Percentiles rank a stretch among this genome's conserved stretches.
phyloP scores from a whole-genome alignment of 2,113 vertebrate species.

The Colaptes auratus region DNA sequence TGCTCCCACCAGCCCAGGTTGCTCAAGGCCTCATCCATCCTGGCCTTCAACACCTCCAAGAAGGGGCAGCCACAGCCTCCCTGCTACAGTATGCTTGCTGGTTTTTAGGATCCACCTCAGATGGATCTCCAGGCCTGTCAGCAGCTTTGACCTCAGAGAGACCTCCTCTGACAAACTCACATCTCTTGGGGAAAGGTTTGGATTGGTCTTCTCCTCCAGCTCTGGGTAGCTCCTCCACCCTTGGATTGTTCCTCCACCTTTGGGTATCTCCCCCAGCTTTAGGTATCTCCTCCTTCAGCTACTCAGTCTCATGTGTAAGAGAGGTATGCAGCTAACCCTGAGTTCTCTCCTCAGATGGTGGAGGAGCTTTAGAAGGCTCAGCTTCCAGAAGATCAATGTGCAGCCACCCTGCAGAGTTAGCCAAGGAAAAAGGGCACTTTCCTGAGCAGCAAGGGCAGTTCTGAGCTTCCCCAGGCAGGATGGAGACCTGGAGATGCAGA shows the following conservation, averaged over 20 bases:
- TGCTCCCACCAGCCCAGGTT: no score
- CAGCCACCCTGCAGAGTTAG: not conserved
- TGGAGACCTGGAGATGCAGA: rapidly evolving
- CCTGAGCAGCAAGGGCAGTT: not conserved
- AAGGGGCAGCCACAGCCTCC: no score
- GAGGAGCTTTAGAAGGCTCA: not conserved
- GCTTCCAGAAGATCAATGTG: not conserved
- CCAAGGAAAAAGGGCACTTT: slow-evolving; percentile 24
- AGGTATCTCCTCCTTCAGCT: not conserved
- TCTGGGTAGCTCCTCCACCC: not conserved
- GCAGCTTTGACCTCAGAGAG: not conserved
- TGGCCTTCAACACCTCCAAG: no score
- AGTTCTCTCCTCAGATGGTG: not conserved
- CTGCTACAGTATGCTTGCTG: no score
- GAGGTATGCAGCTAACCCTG: rapidly evolving
- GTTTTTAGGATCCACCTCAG: no score
- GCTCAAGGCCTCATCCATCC: no score
- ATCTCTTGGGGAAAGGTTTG: not conserved
- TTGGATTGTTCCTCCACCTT: not conserved
- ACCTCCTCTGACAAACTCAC: not conserved
- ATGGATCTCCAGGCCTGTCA: no score
- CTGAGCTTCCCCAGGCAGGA: not conserved
- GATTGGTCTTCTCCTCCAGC: not conserved
- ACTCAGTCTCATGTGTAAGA: not conserved
- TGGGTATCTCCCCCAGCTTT: not conserved